Conservation (phyloP, 2,797 vertebrate species). For the Austrolebias charrua region DNA sequence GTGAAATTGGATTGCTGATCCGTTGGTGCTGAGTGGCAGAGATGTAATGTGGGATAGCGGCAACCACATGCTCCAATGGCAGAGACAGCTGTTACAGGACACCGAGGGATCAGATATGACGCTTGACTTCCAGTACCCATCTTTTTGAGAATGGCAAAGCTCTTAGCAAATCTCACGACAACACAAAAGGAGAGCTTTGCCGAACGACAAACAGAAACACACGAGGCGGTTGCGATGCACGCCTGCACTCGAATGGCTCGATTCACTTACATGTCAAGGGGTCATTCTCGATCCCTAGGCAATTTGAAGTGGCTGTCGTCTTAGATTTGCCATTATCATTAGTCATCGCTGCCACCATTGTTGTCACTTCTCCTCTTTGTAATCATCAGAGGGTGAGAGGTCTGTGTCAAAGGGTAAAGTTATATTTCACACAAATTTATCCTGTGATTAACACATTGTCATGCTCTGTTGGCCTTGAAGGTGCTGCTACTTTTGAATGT, state of each 20-base stretch:
- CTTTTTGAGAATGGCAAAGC: conserved; percentile 44
- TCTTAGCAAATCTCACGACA: conserved; percentile 49
- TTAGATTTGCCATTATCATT: conserved; percentile 53
- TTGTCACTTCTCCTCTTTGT: conserved; percentile 9
- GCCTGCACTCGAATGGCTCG: conserved; percentile 1
- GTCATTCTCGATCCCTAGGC: conserved; percentile 47
- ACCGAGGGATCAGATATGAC: conserved; percentile 55
- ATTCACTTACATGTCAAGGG: conserved; percentile 39
- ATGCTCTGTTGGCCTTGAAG: neutral
- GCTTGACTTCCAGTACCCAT: conserved; percentile 51
- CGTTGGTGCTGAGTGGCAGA: conserved; percentile 74
- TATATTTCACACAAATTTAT: conserved; percentile 31
- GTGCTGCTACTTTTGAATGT: neutral
- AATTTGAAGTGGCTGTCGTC: conserved; percentile 51
- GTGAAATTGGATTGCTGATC: conserved; percentile 84
- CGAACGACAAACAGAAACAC: conserved; percentile 28
- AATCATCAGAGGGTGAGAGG: conserved; percentile 37
- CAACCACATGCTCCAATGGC: conserved; percentile 51
- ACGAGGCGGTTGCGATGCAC: neutral
- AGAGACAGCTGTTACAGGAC: conserved; percentile 66
- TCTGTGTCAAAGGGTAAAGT: conserved; percentile 49
- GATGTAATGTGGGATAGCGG: conserved; percentile 76
- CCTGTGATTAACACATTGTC: conserved; percentile 25
- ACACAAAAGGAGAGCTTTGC: conserved; percentile 18
- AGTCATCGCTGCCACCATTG: conserved; percentile 21